phyloP scores from a whole-genome alignment of 2,888 invertebrate species.

The Aphodius sticticus region DNA sequence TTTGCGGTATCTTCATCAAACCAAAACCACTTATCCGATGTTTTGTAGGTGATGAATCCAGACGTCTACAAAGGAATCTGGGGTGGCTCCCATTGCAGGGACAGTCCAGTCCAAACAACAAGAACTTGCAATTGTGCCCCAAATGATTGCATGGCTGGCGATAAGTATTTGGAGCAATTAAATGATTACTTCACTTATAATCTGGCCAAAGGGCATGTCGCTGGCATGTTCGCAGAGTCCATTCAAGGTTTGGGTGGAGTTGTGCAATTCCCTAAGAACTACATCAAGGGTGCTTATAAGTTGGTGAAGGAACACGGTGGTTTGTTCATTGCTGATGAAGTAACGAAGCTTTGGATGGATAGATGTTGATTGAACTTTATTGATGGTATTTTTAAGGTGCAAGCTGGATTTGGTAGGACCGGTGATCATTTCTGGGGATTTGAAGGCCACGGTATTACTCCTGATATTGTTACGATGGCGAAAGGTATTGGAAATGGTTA shows the following conservation, averaged over 20 bases:
- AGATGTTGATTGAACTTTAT: not conserved
- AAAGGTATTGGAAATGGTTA: slow-evolving; percentile 97
- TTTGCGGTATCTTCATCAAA: slow-evolving; percentile 9
- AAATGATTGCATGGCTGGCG: slow-evolving; percentile 74
- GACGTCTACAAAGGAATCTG: slow-evolving; percentile 91
- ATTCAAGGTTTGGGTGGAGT: slow-evolving; percentile 97
- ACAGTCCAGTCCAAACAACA: slow-evolving; percentile 80
- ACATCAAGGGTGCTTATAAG: slow-evolving; percentile 81
- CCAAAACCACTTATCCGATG: not conserved
- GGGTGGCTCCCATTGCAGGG: slow-evolving; percentile 89
- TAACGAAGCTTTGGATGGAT: slow-evolving; percentile 50
- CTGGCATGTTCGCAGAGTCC: slow-evolving; percentile 92
- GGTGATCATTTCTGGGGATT: slow-evolving; percentile 98
- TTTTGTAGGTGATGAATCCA: slow-evolving; percentile 81
- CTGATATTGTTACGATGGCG: slow-evolving; percentile 96
- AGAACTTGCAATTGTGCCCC: slow-evolving; percentile 71
- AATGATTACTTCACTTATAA: slow-evolving; percentile 80
- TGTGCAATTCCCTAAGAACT: slow-evolving; percentile 91
- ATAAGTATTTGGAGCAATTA: slow-evolving; percentile 84
- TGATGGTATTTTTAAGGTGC: slow-evolving; percentile 68
- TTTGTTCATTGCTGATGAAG: slow-evolving; percentile 91
- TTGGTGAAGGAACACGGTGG: slow-evolving; percentile 84
- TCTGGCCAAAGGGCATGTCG: slow-evolving; percentile 79
- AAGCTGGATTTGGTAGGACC: slow-evolving; percentile 95
- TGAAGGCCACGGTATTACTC: slow-evolving; percentile 81